phyloP scores from a whole-genome alignment of 2,113 vertebrate genomes.

The Centropus unirufus region DNA sequence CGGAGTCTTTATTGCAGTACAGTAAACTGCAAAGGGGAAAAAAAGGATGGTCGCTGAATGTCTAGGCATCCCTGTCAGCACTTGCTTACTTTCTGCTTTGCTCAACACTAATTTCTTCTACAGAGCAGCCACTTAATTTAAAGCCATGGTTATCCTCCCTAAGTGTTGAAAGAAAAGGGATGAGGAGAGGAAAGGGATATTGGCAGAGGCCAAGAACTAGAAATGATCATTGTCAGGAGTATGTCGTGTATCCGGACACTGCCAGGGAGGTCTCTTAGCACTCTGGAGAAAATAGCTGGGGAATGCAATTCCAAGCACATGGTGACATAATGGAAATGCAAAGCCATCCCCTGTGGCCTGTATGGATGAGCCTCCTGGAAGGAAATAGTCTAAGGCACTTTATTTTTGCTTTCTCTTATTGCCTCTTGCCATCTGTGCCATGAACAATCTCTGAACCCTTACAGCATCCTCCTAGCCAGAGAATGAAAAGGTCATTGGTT shows the following conservation, averaged over 20 bases:
- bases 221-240: background rate
- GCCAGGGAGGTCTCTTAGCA: background rate
- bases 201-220: background rate
- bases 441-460: background rate
- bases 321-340: conserved; percentile 16
- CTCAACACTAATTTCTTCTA: background rate
- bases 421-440: background rate
- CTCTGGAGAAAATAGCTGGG: background rate
- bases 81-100: background rate
- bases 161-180: background rate
- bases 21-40: background rate
- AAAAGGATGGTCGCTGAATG: background rate
- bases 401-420: conserved; percentile 15
- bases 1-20: background rate
- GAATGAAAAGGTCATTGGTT: conserved; percentile 17
- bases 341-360: background rate
- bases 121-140: background rate
- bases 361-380: background rate
- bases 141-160: background rate
- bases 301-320: background rate
- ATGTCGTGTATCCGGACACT: background rate
- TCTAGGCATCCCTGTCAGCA: accelerated
- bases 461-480: background rate
- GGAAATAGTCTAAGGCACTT: background rate
- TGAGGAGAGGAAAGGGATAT: background rate